Evolutionary conservation across 2,113 vertebrate species (phyloP).

Genomic region (Theristicus caerulescens): DNA sequence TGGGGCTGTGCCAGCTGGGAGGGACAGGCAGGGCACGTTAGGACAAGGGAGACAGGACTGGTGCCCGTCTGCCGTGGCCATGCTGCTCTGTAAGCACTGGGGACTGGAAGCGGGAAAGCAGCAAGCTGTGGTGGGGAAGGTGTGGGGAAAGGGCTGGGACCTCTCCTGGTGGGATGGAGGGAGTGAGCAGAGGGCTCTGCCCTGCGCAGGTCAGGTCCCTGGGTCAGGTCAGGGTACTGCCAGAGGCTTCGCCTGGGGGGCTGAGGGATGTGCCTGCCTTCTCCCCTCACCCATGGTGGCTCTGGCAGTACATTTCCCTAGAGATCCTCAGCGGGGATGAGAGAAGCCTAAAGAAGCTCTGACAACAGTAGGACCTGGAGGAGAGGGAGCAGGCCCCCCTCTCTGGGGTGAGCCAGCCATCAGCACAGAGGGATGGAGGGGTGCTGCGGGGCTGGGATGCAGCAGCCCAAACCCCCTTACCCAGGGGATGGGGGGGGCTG

Average conservation of each 20-base stretch:
- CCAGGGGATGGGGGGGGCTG: neutral
- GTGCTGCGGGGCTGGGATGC: neutral
- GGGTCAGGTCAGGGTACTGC: neutral
- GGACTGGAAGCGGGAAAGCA: neutral
- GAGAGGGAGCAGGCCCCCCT: neutral
- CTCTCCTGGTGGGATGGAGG: neutral
- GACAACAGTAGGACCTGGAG: neutral
- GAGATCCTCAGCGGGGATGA: neutral
- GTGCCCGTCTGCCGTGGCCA: neutral
- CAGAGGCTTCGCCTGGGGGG: neutral
- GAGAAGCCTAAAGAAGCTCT: neutral
- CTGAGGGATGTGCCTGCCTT: neutral
- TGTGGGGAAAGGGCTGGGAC: neutral
- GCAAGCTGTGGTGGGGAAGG: accelerated
- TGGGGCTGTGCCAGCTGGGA: neutral
- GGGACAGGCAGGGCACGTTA: neutral
- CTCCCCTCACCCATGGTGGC: neutral
- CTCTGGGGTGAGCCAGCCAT: neutral
- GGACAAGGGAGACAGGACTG: neutral
- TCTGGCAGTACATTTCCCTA: neutral
- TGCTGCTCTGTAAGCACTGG: neutral
- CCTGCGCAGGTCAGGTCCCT: neutral
- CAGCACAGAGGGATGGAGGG: neutral
- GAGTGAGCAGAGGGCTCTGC: neutral
- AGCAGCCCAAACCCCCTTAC: neutral